phyloP scores from a whole-genome alignment of 2,113 vertebrate species.

The Fregata magnificens region DNA sequence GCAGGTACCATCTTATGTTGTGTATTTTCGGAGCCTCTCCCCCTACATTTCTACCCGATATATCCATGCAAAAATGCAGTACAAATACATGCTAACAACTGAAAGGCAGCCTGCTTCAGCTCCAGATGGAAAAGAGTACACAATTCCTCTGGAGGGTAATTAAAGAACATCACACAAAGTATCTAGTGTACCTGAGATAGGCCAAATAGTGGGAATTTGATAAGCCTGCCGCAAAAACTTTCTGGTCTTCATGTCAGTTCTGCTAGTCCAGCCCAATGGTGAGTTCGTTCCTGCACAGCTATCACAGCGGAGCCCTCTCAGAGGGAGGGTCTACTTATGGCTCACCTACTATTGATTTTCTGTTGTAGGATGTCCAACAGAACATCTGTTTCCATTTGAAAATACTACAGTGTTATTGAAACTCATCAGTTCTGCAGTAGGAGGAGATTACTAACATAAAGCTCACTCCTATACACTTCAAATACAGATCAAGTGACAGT shows the following conservation, averaged over 20 bases:
- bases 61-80: background rate
- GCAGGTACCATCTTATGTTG: background rate
- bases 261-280: background rate
- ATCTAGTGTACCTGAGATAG: background rate
- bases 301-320: background rate
- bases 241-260: background rate
- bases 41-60: background rate
- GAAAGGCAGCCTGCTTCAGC: background rate
- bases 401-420: background rate
- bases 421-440: slow-evolving; percentile 24
- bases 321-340: background rate
- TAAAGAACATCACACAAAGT: background rate
- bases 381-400: slow-evolving; percentile 9
- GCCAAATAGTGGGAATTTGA: background rate
- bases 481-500: slow-evolving; percentile 7
- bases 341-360: slow-evolving; percentile 1
- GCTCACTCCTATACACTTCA: background rate
- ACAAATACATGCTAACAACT: background rate
- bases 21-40: background rate
- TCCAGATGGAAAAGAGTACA: background rate
- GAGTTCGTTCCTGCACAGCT: background rate
- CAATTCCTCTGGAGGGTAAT: background rate
- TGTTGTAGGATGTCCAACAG: background rate
- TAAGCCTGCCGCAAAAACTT: background rate
- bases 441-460: slow-evolving; percentile 1